Base-by-base conservation (phyloP, 2,113 vertebrate genomes). In the Trinectes maculatus region DNA sequence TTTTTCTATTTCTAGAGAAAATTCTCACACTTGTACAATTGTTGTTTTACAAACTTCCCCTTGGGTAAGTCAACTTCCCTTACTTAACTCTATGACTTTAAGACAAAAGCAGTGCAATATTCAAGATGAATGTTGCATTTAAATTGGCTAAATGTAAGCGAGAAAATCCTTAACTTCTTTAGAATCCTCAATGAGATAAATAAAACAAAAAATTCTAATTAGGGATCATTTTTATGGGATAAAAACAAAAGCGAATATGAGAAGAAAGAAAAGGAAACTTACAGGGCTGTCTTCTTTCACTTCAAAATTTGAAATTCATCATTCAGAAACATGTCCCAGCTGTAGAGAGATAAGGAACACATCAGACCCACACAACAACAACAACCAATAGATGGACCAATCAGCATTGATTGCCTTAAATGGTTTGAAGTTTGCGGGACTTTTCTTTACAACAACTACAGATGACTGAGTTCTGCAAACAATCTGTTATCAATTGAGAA, bases 231-330 rank as follows among this genome's bases (percentile, higher is more conserved):
- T 24, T 44, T 24, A 9, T 24, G 4, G 1, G 34, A 11, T 67
- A 26, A 42, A 8, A 39, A 31, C n/a, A 24, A 21, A 49, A 31
- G 18, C n/a, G 5, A 65, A 57, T 48, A 33, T 53, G 2, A 43
- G 12, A 11, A 55, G 34, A 48, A 73, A 77, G 1, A 33, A 16
- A 29, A 65, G 33, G 8, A 39, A 66, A 90, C 91, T 92, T 91
- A 93, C 92, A 89, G 71, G 76, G 90, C 5, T 56, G 89, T 86
- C 89, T 92, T 92, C 91, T 69, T 82, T 79, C 65, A 60, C 71
- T 72, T 74, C 68, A 26, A 8, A 74, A 37, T 43, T 16, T 0
- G 33, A 58, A 46, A 48, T 43, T 67, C 71, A 62, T 75, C 47
- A 25, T 29, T 18, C 8, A 40, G 25, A 59, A 51, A 21, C 54